These are phyloP conservation scores for Urocolius indicus DNA, from an alignment of 2,113 vertebrate genomes.

Conservation along the genomic window DNA sequence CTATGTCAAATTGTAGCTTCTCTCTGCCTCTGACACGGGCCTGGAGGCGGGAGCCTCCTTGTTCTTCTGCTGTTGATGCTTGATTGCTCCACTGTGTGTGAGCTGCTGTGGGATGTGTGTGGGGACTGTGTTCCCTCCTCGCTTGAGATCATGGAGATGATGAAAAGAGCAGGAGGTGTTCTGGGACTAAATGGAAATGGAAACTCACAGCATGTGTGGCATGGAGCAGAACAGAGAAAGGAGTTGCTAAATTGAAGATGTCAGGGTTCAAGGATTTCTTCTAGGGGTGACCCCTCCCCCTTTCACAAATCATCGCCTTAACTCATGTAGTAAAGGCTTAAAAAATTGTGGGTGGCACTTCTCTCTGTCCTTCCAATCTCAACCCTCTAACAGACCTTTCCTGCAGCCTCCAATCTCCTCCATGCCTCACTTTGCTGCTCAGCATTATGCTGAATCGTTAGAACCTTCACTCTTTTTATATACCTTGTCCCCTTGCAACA, in stretches of 20 bases:
- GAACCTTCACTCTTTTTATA: neutral
- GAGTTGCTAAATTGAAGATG: neutral
- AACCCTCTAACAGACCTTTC: neutral
- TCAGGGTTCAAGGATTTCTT: neutral
- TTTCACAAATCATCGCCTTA: neutral
- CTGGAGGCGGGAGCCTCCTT: neutral
- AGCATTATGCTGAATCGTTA: neutral
- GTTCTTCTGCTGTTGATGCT: neutral
- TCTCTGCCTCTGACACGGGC: neutral
- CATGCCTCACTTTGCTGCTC: neutral
- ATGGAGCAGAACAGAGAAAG: neutral
- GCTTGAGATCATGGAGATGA: neutral
- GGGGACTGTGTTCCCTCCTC: neutral
- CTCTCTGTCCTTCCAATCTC: neutral
- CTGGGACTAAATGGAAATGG: neutral
- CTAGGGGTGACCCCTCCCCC: neutral
- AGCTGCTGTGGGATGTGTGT: neutral
- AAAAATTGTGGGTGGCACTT: neutral
- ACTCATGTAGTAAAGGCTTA: neutral
- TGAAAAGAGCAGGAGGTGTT: conserved; percentile 1
- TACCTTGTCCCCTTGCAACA: neutral
- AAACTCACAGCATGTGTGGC: neutral
- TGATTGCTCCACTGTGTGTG: neutral
- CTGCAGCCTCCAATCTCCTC: neutral
- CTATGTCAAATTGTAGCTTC: neutral